Percentiles rank a stretch among this genome's conserved stretches.
Evolutionary conservation across 2,113 vertebrate species (phyloP).

Genomic region (Petrocephalus microphthalmus): DNA sequence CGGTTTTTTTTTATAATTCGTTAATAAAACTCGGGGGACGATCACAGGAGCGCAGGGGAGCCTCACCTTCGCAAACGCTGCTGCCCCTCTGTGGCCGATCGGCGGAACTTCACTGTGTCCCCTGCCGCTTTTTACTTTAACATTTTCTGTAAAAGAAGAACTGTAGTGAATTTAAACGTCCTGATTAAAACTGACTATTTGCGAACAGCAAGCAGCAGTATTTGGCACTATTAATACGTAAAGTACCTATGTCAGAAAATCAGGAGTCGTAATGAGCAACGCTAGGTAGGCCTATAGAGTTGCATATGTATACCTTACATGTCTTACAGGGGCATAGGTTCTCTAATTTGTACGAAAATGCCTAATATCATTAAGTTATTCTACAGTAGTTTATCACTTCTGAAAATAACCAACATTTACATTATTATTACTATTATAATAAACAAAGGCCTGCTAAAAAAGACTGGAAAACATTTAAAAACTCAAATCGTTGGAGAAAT

Average conservation of each 20-base stretch:
- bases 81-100: constrained; percentile 24
- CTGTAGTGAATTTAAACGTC: neutral
- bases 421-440: neutral
- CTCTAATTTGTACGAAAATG: neutral
- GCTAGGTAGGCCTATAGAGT: neutral
- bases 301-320: neutral
- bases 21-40: neutral
- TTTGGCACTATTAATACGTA: neutral
- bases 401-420: neutral
- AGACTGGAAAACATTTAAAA: neutral
- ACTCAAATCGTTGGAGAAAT: neutral
- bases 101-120: neutral
- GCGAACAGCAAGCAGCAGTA: neutral
- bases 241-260: neutral
- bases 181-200: neutral
- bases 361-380: neutral
- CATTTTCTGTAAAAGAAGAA: neutral
- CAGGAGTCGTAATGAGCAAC: too few relatives aligned
- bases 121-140: neutral
- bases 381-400: neutral
- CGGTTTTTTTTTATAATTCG: neutral
- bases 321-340: neutral
- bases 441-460: neutral
- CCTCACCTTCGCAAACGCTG: neutral
- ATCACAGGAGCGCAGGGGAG: neutral